phyloP scores from a whole-genome alignment of 2,113 vertebrate species.

The Pantherophis guttatus region DNA sequence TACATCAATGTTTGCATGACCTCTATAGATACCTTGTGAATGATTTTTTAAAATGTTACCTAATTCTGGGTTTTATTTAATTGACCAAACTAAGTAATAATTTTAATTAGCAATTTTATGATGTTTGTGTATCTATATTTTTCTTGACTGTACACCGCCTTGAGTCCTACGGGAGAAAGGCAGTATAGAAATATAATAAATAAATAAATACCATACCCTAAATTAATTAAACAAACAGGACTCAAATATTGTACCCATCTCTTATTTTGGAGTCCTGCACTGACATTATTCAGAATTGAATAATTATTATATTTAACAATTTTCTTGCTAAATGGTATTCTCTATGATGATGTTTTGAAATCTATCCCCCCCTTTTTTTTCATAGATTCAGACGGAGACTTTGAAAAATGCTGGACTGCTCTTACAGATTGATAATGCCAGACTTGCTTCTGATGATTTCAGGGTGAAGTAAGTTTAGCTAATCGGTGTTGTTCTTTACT shows the following conservation, averaged over 20 bases:
- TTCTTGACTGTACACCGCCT: too few species aligned
- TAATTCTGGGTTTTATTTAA: too few species aligned
- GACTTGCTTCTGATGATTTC: conserved; percentile 83
- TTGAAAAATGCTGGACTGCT: conserved; percentile 73
- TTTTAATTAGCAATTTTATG: too few species aligned
- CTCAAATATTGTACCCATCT: background rate
- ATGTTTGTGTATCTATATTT: too few species aligned
- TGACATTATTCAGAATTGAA: background rate
- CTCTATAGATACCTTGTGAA: background rate
- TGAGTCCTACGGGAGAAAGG: too few species aligned
- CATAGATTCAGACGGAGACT: conserved; percentile 71
- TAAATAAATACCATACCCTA: background rate
- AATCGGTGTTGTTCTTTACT: background rate
- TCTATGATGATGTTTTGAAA: background rate
- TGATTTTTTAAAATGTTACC: too few species aligned
- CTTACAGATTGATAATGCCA: conserved; percentile 82
- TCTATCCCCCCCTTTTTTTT: background rate
- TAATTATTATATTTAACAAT: background rate
- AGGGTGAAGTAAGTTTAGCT: conserved; percentile 73
- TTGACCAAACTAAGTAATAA: too few species aligned
- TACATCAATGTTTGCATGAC: background rate
- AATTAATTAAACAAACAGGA: background rate
- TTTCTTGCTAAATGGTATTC: background rate
- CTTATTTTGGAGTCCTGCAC: background rate
- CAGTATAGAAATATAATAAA: too few species aligned